These are phyloP conservation scores for Halcyon leucocephala DNA, from an alignment of 2,797 vertebrate species.

Conservation along the genomic window DNA sequence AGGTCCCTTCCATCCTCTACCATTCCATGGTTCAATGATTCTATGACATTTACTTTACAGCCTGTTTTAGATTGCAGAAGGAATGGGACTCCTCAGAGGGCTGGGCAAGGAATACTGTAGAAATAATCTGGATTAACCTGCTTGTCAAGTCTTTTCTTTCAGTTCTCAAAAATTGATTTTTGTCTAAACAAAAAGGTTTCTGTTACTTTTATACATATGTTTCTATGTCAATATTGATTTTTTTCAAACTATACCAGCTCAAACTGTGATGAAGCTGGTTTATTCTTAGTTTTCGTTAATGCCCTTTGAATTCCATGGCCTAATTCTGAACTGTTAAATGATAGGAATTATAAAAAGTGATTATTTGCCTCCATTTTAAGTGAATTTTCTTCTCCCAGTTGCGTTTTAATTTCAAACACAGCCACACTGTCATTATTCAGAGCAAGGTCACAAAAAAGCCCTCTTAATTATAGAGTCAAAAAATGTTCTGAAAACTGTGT, in stretches of 20 bases:
- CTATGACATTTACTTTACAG: background rate
- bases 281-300: background rate
- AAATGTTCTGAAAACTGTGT: background rate
- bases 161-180: background rate
- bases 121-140: background rate
- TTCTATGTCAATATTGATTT: background rate
- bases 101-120: background rate
- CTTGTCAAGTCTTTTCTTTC: background rate
- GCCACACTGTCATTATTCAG: background rate
- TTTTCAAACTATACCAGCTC: background rate
- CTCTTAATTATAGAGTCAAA: background rate
- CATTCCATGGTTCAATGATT: too few species aligned
- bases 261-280: background rate
- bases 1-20: too few species aligned
- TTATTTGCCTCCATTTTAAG: background rate
- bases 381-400: background rate
- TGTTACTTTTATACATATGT: background rate
- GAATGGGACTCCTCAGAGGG: background rate
- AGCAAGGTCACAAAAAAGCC: background rate
- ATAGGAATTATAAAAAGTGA: background rate
- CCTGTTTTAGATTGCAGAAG: fast-evolving
- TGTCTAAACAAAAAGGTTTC: background rate
- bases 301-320: background rate
- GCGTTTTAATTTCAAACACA: background rate
- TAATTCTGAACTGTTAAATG: background rate